Evolutionary conservation across 2,888 invertebrate genomes (phyloP), one percentile per base, ranked within the genome.

Genomic region (Stenichneumon culpator): DNA sequence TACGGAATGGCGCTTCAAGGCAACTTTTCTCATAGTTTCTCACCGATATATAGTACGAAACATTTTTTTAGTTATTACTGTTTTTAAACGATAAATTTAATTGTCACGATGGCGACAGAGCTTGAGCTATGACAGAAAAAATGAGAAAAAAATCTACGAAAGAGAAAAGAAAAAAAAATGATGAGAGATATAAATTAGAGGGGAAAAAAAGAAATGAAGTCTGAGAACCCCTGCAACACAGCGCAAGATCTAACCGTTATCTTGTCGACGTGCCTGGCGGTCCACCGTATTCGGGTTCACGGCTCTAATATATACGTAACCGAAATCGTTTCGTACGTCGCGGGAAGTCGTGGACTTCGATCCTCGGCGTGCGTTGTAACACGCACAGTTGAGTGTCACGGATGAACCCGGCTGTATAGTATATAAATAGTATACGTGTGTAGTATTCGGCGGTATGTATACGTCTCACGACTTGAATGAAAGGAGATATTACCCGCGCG

Each of bases 311-410:
- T 80, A 82, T 73, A 81, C 79, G 77, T 79, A 79, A 83, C 82
- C 75, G 79, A 82, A 80, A 72, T 77, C 52, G 60, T 54, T 78
- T 77, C 63, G 73, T 79, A 50, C 74, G 67, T 72, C 77, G 77
- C 82, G 85, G 85, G 82, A 86, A 86, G 85, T 86, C 82, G 85
- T 86, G 85, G 82, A 86, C 85, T 86, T 86, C 82, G 85, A 80
- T 86, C 85, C 82, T 86, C 25, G 28, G 28, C 81, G 57, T 68
- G 25, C 70, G 63, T 52, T 79, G 44, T 47, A 47, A 75, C 67
- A 22, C 70, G 36, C 65, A 52, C 52, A 44, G 44, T 72, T 77
- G 72, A 86, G 77, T 63, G 57, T 78, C 80, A 73, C 52, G 72
- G 77, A 80, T 50, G 77, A 82, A 60, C 68, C 50, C 79, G 39